Conservation (phyloP, 2,888 invertebrate genomes). For the Stomorhina lunata region DNA sequence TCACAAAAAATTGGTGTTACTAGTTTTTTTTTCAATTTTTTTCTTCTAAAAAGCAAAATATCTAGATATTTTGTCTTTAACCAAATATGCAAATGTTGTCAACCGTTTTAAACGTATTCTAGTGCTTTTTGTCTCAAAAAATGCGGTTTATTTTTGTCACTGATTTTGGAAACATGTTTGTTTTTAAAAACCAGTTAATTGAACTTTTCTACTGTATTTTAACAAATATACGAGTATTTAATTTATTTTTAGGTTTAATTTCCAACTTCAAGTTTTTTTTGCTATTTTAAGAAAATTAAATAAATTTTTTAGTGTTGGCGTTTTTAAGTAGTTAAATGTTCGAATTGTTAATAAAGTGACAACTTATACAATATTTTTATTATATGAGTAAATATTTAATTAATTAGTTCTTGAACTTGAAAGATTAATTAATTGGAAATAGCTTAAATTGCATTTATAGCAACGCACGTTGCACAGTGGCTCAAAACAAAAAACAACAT, state of each 20-base stretch:
- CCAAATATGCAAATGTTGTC: constrained; percentile 59
- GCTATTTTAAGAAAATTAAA: background rate
- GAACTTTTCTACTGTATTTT: constrained; percentile 68
- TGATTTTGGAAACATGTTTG: background rate
- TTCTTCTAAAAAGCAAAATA: background rate
- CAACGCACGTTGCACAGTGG: background rate
- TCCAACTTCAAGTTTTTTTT: background rate
- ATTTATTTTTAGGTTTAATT: constrained; percentile 7
- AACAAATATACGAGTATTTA: constrained; percentile 22
- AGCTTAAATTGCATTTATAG: background rate
- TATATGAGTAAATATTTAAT: constrained; percentile 19
- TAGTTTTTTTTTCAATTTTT: constrained; percentile 34
- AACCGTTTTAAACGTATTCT: constrained; percentile 10
- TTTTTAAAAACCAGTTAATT: constrained; percentile 76
- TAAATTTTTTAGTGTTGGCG: constrained; percentile 50
- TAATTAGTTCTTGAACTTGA: constrained; percentile 57
- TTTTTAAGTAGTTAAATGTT: constrained; percentile 37
- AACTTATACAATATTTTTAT: background rate
- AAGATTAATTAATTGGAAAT: constrained; percentile 5
- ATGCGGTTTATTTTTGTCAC: constrained; percentile 18
- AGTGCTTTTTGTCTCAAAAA: constrained; percentile 10
- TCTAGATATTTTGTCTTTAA: constrained; percentile 1
- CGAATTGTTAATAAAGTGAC: background rate
- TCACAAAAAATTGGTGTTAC: constrained; percentile 15
- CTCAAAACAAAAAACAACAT: too few species aligned